These are phyloP conservation scores for Helobdella robusta DNA, from an alignment of 2,888 invertebrate species.

Conservation along the genomic window DNA sequence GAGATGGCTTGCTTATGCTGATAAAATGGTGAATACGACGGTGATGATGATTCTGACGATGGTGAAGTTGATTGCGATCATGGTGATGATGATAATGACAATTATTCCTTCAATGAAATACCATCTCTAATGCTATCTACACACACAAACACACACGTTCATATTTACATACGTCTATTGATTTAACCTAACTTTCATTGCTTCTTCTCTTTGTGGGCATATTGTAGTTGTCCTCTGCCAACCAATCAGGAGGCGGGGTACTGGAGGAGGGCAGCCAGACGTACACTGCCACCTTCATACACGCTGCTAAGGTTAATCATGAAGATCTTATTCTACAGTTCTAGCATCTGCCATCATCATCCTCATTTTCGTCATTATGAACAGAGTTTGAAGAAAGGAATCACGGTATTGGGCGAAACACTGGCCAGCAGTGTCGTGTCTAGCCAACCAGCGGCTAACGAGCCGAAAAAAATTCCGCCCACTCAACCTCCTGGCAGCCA, in stretches of 20 bases:
- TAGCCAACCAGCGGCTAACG: slow-evolving; percentile 41
- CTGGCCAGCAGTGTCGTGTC: slow-evolving; percentile 82
- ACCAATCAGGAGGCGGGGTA: slow-evolving; percentile 51
- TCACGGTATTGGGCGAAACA: slow-evolving; percentile 73
- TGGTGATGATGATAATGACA: background rate
- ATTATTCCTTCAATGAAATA: too few relatives aligned
- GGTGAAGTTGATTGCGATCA: background rate
- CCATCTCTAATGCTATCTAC: too few relatives aligned
- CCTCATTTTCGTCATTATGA: background rate
- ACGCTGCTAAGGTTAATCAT: slow-evolving; percentile 72
- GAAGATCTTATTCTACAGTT: too few relatives aligned
- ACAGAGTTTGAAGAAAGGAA: slow-evolving; percentile 72
- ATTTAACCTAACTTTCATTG: too few relatives aligned
- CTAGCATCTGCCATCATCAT: background rate
- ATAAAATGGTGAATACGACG: slow-evolving; percentile 61
- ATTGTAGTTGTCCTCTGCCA: slow-evolving; percentile 49
- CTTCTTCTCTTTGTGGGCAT: too few relatives aligned
- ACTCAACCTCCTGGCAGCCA: background rate
- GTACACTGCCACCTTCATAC: slow-evolving; percentile 77
- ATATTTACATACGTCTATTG: too few relatives aligned
- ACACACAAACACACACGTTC: too few relatives aligned
- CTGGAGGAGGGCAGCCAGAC: slow-evolving; percentile 65
- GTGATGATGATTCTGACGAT: background rate
- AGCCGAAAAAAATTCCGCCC: slow-evolving; percentile 36
- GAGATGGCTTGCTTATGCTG: slow-evolving; percentile 61